These are phyloP conservation scores for Actenoides lindsayi DNA, from an alignment of 2,113 vertebrate genomes.

Conservation along the genomic window DNA sequence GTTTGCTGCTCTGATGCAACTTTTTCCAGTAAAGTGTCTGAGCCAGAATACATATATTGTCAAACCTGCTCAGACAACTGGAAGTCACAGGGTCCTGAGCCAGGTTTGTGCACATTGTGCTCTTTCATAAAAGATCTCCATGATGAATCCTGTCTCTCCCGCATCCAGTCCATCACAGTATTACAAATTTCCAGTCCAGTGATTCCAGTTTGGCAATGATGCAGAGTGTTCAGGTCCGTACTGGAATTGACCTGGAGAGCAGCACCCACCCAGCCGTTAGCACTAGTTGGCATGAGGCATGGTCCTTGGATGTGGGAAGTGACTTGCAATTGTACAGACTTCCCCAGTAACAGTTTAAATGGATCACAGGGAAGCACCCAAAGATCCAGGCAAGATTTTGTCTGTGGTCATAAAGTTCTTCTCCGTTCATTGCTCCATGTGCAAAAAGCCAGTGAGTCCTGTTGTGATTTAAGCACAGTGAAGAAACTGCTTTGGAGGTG, in stretches of 20 bases:
- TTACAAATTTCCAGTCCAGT: background rate
- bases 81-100: background rate
- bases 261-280: background rate
- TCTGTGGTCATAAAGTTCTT: background rate
- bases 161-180: background rate
- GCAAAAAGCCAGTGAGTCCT: background rate
- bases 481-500: background rate
- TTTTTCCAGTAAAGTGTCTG: background rate
- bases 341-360: background rate
- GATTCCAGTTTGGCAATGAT: background rate
- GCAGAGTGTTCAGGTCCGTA: background rate
- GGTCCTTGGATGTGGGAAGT: background rate
- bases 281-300: accelerated
- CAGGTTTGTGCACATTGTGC: background rate
- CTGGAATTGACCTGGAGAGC: background rate
- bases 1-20: background rate
- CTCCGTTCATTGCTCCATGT: background rate
- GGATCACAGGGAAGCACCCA: background rate
- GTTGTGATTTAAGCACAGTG: background rate
- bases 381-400: background rate
- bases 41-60: background rate
- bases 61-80: background rate
- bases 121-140: background rate
- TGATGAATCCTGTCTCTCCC: background rate
- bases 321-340: background rate